Base-by-base conservation (phyloP, 1,140 invertebrate species). In the Lucilia cuprina region DNA sequence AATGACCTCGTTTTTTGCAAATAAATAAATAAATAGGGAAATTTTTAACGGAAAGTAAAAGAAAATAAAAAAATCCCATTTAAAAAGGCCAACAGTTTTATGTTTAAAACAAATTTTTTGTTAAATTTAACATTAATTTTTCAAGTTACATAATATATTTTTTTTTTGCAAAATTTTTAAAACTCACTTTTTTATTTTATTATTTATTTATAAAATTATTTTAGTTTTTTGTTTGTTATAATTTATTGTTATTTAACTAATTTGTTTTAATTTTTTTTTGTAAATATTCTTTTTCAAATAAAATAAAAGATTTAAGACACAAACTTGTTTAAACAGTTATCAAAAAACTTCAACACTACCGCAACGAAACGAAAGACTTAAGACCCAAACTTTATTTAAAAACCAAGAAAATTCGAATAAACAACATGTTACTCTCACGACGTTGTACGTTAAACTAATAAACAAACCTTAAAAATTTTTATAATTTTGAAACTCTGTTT, bases 381-480 rank as follows among this genome's bases (percentile, higher is more conserved):
- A 82, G 75, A 47, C 30, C 55, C 30, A 82, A 84, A 84, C 77
- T 80, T 49, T 55, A 55, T 8, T 55, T 55, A 10, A 55, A 13
- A n/a, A 13, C 41, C 41, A 41, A 41, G 41, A 41, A 41, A 60
- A 74, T 21, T 47, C n/a, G 70, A 50, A 49, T 70, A 14, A 83
- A 85, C 86, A 84, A 84, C 21, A 83, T 80, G 87, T 85, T 77
- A 74, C 41, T 78, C 21, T 21, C 77, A 25, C 77, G 77, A 80
- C 77, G 19, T 41, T 34, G 75, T 49, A 50, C 77, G 41, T 80
- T 80, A 21, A 41, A 49, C 77, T 80, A 80, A 49, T 80, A 80
- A 80, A 80, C 77, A 49, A 80, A 80, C 41, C n/a, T 70, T 4
- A 70, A 70, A 21, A 21, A 70, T 70, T 70, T 21, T 70, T 70